phyloP scores from a whole-genome alignment of 2,888 invertebrate species.

The Chloroclysta siterata region DNA sequence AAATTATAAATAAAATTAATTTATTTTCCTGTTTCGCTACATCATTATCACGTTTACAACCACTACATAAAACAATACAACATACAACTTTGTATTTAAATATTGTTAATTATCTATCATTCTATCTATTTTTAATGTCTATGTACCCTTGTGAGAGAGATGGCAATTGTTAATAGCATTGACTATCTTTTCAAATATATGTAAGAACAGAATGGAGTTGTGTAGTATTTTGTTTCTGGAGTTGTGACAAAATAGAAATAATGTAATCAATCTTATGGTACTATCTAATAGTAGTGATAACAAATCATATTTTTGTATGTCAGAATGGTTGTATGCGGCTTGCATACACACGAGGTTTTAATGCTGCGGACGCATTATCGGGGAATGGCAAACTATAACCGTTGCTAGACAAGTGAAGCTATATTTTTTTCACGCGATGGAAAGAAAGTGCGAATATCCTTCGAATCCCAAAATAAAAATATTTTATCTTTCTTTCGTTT shows the following conservation, averaged over 20 bases:
- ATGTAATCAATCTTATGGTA: conserved; percentile 13
- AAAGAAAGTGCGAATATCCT: too few species aligned
- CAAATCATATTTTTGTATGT: conserved; percentile 26
- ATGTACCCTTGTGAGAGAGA: too few species aligned
- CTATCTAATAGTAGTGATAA: conserved; percentile 25
- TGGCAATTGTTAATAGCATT: too few species aligned
- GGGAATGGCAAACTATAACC: background rate
- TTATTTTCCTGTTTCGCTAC: conserved; percentile 18
- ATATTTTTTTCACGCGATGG: background rate
- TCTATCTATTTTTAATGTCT: too few species aligned
- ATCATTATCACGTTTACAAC: background rate
- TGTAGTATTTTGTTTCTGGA: background rate
- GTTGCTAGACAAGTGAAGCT: background rate
- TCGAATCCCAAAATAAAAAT: too few species aligned
- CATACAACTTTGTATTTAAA: too few species aligned
- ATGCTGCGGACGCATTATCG: too few species aligned
- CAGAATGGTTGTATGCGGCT: conserved; percentile 23
- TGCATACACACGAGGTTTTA: conserved; percentile 1
- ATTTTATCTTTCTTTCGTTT: background rate
- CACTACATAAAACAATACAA: too few species aligned
- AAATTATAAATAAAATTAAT: conserved; percentile 18
- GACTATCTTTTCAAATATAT: too few species aligned
- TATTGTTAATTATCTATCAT: too few species aligned
- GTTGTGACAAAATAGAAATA: conserved; percentile 3
- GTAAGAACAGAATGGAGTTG: background rate